Percentiles rank a stretch among this genome's conserved stretches.
These are phyloP conservation scores for Sternarchorhynchus goeldii DNA, from an alignment of 2,797 vertebrate genomes.

Conservation along the genomic window DNA sequence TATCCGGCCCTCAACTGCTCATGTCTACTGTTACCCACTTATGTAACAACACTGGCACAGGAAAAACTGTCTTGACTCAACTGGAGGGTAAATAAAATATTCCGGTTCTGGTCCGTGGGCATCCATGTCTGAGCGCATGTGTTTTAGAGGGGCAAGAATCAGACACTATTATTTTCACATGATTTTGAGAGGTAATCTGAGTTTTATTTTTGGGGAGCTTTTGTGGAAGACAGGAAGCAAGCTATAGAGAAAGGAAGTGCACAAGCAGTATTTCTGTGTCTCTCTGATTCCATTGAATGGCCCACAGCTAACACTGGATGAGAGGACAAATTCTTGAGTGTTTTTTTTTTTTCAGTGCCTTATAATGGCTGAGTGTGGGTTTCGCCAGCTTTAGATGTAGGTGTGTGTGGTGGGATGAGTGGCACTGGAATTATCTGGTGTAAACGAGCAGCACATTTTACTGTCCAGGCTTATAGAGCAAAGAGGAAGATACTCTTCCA, in stretches of 20 bases:
- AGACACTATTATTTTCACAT: slow-evolving; percentile 2
- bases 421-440: slow-evolving; percentile 71
- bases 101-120: not conserved
- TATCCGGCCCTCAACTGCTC: slow-evolving; percentile 52
- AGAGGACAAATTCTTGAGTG: not conserved
- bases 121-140: slow-evolving; percentile 15
- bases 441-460: slow-evolving; percentile 64
- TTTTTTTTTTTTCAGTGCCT: slow-evolving; percentile 12
- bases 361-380: slow-evolving; percentile 69
- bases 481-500: slow-evolving; percentile 61
- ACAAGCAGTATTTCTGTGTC: slow-evolving; percentile 11
- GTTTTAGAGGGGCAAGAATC: slow-evolving; percentile 7
- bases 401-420: slow-evolving; percentile 66
- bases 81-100: not conserved
- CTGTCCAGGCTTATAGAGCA: slow-evolving; percentile 43
- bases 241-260: slow-evolving; percentile 1
- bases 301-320: slow-evolving; percentile 7
- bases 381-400: slow-evolving; percentile 62
- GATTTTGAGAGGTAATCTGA: slow-evolving; percentile 15
- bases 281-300: slow-evolving; percentile 26
- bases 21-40: slow-evolving; percentile 64
- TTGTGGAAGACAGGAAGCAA: slow-evolving; percentile 38
- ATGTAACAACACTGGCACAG: slow-evolving; percentile 55
- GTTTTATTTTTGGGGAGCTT: slow-evolving; percentile 21
- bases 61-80: not conserved